Base-by-base conservation (phyloP, 2,888 invertebrate genomes). In the Prenolepis imparis region DNA sequence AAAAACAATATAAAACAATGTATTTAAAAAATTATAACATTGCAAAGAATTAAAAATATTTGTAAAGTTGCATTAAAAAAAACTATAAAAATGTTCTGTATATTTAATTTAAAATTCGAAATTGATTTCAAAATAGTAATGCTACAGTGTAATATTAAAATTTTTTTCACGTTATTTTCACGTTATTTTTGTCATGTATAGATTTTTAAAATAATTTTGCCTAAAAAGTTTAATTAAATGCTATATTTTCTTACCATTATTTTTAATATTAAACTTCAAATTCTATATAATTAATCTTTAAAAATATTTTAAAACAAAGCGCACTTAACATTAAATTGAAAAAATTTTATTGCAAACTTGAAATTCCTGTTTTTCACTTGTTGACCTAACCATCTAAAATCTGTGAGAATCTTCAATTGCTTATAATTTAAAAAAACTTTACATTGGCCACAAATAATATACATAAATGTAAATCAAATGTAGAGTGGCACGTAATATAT, bases 141-240 rank as follows among this genome's bases (percentile, higher is more conserved):
- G n/a, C n/a, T n/a, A n/a, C n/a, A n/a, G n/a, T n/a, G n/a, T n/a
- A n/a, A n/a, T n/a, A n/a, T n/a, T n/a, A n/a, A n/a, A n/a, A n/a
- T n/a, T n/a, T n/a, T n/a, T n/a, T n/a, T n/a, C n/a, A 72, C 36
- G n/a, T 12, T n/a, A n/a, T n/a, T 6, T 68, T 3, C 3, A 11
- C 18, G 0, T 39, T 39, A 0, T 24, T 39, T 11, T 72, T 52
- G 8, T 52, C 8, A 8, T 39, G 21, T 36, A 18, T 24, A 36
- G 5, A 57, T 57, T 70, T 57, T 18, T 28, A 24, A 18, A 57
- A 12, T 1, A 57, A 11, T 72, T 57, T 5, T 28, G 1, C 12
- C 24, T 57, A 18, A 72, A 24, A 57, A 55, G 8, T 72, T 21
- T 57, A 15, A 21, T 72, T 39, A 24, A 55, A 39, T 72, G 11